These are phyloP conservation scores for Diadegma fenestrale DNA, from an alignment of 2,888 invertebrate species.

Conservation along the genomic window DNA sequence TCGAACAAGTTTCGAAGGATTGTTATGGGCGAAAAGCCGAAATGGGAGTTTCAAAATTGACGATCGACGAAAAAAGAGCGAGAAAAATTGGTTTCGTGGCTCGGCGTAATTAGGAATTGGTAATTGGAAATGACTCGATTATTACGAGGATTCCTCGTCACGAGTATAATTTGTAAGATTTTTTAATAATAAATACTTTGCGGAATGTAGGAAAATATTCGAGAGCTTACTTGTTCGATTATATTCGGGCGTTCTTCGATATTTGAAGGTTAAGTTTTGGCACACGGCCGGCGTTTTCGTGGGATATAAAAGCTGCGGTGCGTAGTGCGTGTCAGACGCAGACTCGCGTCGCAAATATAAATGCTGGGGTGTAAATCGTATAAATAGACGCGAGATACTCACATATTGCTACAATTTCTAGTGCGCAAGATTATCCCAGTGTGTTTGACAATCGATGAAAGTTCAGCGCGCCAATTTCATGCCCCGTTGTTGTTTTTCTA, in stretches of 20 bases:
- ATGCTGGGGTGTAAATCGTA: background rate
- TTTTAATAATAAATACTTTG: slow-evolving; percentile 81
- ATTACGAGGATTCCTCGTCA: slow-evolving; percentile 68
- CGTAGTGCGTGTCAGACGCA: background rate
- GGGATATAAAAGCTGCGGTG: background rate
- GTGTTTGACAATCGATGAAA: slow-evolving; percentile 28
- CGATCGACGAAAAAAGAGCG: background rate
- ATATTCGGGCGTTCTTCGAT: slow-evolving; percentile 16
- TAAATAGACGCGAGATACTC: slow-evolving; percentile 14
- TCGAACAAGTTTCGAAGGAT: background rate
- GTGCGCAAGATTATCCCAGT: slow-evolving; percentile 2
- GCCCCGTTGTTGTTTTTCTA: background rate
- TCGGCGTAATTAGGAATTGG: background rate
- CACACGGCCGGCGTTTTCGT: slow-evolving; percentile 13
- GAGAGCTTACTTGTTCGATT: slow-evolving; percentile 15
- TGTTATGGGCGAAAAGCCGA: background rate
- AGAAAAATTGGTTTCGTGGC: background rate
- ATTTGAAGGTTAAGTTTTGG: slow-evolving; percentile 38
- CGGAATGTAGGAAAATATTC: slow-evolving; percentile 47
- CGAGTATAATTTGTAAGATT: slow-evolving; percentile 78
- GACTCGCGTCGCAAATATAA: background rate
- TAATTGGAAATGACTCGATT: background rate
- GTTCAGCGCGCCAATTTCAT: background rate
- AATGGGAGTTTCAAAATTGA: background rate
- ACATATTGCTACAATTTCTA: slow-evolving; percentile 20